These are phyloP conservation scores for Leptinotarsa lineolata DNA, from an alignment of 1,140 invertebrate species.

Conservation along the genomic window DNA sequence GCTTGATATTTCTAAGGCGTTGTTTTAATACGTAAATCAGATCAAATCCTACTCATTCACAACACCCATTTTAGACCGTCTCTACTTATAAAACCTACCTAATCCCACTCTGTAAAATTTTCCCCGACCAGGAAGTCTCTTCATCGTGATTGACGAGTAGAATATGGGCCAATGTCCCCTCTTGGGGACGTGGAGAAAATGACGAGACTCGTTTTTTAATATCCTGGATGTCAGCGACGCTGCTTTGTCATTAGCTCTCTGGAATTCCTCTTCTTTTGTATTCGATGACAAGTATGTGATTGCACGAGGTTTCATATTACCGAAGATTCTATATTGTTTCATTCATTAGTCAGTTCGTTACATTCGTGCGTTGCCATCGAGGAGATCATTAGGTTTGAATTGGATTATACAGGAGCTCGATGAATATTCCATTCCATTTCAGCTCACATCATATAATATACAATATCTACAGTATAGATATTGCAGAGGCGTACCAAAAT, in stretches of 20 bases:
- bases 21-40: no score
- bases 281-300: slow-evolving; percentile 25
- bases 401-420: no score
- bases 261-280: slow-evolving; percentile 23
- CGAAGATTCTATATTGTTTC: background rate
- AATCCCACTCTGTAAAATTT: no score
- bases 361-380: background rate
- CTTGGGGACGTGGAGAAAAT: background rate
- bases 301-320: slow-evolving; percentile 3
- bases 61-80: no score
- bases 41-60: no score
- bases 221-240: slow-evolving; percentile 29
- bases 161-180: slow-evolving; percentile 21
- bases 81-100: no score
- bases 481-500: no score
- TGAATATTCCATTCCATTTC: no score
- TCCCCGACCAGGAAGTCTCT: background rate
- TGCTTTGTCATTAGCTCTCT: slow-evolving; percentile 24
- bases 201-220: slow-evolving; percentile 31
- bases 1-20: no score
- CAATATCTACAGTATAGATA: no score
- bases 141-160: background rate
- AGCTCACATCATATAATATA: no score
- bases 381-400: background rate
- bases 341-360: background rate